A percentile compares a stretch with the other conserved stretches of the same genome.
These are phyloP conservation scores for Piliocolobus tephrosceles DNA, from an alignment of 2,113 vertebrate genomes.

Conservation along the genomic window DNA sequence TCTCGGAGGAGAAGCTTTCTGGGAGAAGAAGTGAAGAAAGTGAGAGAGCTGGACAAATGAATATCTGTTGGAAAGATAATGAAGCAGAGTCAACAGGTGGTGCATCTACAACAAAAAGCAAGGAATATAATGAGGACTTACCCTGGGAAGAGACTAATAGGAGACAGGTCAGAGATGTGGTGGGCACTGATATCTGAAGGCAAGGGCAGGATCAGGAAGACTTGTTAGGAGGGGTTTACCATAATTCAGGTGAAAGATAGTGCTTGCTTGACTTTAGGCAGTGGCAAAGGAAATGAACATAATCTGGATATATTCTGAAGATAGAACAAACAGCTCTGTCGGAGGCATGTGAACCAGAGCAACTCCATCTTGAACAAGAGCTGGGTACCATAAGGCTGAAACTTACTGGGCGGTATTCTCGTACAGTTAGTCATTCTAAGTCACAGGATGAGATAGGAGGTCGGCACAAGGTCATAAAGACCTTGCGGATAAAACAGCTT, in stretches of 20 bases:
- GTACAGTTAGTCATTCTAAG: no score
- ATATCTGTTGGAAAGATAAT: neutral
- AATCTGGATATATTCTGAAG: neutral
- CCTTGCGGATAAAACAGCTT: no score
- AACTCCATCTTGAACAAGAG: no score
- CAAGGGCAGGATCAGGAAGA: neutral
- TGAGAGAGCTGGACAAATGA: neutral
- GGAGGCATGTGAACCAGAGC: no score
- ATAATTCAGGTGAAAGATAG: neutral
- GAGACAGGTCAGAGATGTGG: neutral
- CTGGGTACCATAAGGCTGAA: no score
- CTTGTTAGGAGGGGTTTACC: neutral
- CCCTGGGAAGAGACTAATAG: neutral
- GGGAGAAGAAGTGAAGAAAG: neutral
- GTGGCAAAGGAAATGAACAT: neutral
- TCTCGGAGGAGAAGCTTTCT: neutral
- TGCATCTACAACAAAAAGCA: neutral
- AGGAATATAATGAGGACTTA: neutral
- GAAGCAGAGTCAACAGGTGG: neutral
- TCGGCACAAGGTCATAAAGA: no score
- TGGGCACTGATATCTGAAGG: neutral
- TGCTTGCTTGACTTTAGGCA: neutral
- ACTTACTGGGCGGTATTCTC: no score
- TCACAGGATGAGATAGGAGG: no score
- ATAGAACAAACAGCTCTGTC: neutral